Evolutionary conservation across 2,888 invertebrate genomes (phyloP), one percentile per base, ranked within the genome.

Genomic region (Steinernema hermaphroditum): DNA sequence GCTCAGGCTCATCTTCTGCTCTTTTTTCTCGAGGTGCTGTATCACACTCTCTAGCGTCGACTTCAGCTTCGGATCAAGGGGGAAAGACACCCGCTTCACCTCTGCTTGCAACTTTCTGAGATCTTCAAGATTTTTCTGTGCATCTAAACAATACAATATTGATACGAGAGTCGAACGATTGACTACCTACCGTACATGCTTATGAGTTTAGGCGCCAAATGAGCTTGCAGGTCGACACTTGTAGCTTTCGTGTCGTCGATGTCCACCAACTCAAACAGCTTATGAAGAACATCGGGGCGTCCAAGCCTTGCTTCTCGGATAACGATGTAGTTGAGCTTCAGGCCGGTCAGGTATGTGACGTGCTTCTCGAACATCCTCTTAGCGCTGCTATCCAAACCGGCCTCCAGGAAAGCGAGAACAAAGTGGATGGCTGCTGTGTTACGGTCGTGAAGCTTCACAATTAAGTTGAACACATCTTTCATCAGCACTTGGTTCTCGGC

Each of bases 281-380:
- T 44, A 29, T 72, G 72, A 14, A 72, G 49, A 27, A 72, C 72
- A 29, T 72, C 72, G 19, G 72, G 72, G 14, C 70, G 69, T 22
- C 19, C 24, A 0, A 69, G 69, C 12, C 68, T 57, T n/a, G 54
- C 22, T 69, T 72, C 72, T 22, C 72, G 72, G 29, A 50, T 57
- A 22, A 41, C 68, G 12, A 72, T 22, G 44, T 62, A 72, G 14
- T 43, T 49, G 24, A 70, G 44, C 46, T 72, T 72, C 2, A 24
- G 29, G 27, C 37, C 19, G 14, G 34, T 44, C 14, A 72, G 9
- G 12, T 54, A 69, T 4, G 68, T 2, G 24, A 19, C 46, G 2
- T 22, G 12, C 43, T 49, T 72, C 29, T 72, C 49, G 41, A 70
- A n/a, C 0, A 72, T 24, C 43, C 34, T 69, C 46, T 69, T 49